A percentile compares a stretch with the other conserved stretches of the same genome.
Evolutionary conservation across 2,797 vertebrate species (phyloP).

Genomic region (Salmo trutta): DNA sequence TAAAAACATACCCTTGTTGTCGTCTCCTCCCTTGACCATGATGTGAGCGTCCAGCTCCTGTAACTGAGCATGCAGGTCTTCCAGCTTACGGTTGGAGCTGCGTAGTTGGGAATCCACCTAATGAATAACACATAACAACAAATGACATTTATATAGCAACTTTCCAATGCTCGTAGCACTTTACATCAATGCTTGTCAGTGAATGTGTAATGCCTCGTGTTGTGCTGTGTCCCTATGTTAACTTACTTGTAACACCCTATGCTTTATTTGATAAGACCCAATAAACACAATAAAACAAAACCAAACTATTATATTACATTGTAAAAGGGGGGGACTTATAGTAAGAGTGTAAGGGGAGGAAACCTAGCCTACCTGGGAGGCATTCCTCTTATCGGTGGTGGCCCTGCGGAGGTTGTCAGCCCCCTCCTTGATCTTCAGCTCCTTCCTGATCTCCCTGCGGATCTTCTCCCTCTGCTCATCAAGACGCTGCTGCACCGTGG

Average conservation of each 20-base stretch:
- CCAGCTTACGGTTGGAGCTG: constrained; percentile 80
- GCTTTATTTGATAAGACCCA: no score
- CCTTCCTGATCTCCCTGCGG: constrained; percentile 85
- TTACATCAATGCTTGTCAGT: no score
- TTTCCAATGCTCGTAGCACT: no score
- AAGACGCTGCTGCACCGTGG: constrained; percentile 82
- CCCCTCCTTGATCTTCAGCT: constrained; percentile 89
- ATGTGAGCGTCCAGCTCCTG: constrained; percentile 89
- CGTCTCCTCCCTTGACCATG: constrained; percentile 83
- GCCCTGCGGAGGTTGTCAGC: constrained; percentile 87
- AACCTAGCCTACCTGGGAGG: constrained; percentile 75
- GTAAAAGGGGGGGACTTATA: no score
- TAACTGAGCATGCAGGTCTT: constrained; percentile 82
- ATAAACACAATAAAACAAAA: no score
- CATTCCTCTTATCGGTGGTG: constrained; percentile 85
- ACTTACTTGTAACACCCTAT: no score
- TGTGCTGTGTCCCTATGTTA: no score
- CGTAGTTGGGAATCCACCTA: constrained; percentile 86
- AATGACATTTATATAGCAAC: no score
- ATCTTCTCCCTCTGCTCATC: constrained; percentile 86
- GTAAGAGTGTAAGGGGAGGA: no score
- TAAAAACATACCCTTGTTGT: constrained; percentile 66
- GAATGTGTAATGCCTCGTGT: no score
- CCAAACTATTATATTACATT: no score
- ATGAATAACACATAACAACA: not conserved